phyloP scores from a whole-genome alignment of 1,140 invertebrate species.

The Zaprionus capensis region DNA sequence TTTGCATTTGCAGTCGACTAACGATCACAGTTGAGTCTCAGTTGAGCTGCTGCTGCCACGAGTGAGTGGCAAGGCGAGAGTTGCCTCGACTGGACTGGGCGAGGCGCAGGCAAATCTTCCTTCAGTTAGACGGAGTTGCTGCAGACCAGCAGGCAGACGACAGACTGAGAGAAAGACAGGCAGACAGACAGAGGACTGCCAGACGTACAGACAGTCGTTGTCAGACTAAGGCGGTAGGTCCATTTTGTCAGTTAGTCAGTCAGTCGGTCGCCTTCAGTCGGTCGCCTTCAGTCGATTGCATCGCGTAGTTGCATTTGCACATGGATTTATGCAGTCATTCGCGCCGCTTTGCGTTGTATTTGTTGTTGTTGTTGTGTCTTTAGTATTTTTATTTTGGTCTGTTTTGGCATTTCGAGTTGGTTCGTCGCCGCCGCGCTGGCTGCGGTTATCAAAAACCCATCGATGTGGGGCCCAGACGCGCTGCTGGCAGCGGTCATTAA shows the following conservation, averaged over 20 bases:
- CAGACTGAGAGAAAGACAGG: neutral
- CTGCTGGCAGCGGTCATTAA: slow-evolving; percentile 65
- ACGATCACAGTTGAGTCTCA: slow-evolving; percentile 34
- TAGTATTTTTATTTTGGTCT: neutral
- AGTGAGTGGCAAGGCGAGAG: slow-evolving; percentile 20
- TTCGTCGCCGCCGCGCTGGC: slow-evolving; percentile 11
- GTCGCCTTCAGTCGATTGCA: neutral
- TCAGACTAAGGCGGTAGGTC: neutral
- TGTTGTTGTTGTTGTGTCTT: slow-evolving; percentile 2
- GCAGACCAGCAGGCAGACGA: neutral
- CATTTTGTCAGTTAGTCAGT: slow-evolving; percentile 36
- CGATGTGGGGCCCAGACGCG: slow-evolving; percentile 30
- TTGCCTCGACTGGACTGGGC: slow-evolving; percentile 18
- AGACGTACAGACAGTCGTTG: slow-evolving; percentile 12
- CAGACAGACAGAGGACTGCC: slow-evolving; percentile 25
- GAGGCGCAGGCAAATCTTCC: slow-evolving; percentile 36
- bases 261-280: slow-evolving; percentile 31
- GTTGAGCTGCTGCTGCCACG: slow-evolving; percentile 10
- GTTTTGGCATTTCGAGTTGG: slow-evolving; percentile 65
- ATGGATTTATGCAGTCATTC: slow-evolving; percentile 81
- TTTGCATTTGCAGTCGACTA: slow-evolving; percentile 67
- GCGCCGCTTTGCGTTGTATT: slow-evolving; percentile 51
- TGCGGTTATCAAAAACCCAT: slow-evolving; percentile 57
- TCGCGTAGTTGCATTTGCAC: slow-evolving; percentile 62
- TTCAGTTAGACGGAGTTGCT: slow-evolving; percentile 10